These are phyloP conservation scores for Aurelia sp. DNA, from an alignment of 30 jellyfish, hydroid and myxozoan species.

Conservation along the genomic window DNA sequence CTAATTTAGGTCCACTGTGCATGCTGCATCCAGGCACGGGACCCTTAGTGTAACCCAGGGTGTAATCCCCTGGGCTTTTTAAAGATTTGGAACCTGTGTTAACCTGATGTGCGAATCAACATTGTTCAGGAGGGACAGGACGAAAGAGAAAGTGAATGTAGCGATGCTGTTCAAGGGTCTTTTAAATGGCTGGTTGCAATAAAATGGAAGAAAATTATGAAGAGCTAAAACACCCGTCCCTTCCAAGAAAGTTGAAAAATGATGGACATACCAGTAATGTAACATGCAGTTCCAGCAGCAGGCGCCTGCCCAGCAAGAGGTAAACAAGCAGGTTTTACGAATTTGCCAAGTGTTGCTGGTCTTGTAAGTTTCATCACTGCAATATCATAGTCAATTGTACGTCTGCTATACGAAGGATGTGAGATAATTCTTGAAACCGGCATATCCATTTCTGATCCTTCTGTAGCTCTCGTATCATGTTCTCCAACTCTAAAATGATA, in stretches of 20 bases:
- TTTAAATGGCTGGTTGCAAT: too few species aligned
- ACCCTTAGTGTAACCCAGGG: too few species aligned
- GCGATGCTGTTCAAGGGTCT: too few species aligned
- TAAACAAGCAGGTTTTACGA: constrained; percentile 75
- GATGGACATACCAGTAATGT: constrained; percentile 72
- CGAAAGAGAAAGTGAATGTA: too few species aligned
- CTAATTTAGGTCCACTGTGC: too few species aligned
- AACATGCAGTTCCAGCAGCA: constrained; percentile 77
- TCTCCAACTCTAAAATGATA: constrained; percentile 54
- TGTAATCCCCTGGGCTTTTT: too few species aligned
- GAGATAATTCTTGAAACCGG: constrained; percentile 57
- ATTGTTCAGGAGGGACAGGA: too few species aligned
- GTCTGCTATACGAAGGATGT: constrained; percentile 44
- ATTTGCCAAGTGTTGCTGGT: constrained; percentile 70
- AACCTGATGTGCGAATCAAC: too few species aligned
- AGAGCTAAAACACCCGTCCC: background rate
- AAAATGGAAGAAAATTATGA: background rate
- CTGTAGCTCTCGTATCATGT: constrained; percentile 25
- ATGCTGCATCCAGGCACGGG: too few species aligned
- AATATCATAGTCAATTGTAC: constrained; percentile 75
- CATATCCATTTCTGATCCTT: constrained; percentile 53
- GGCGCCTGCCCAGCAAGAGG: constrained; percentile 67
- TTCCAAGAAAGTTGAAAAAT: background rate
- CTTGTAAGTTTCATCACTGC: constrained; percentile 74
- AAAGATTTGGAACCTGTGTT: too few species aligned